A percentile compares a stretch with the other conserved stretches of the same genome.
Conservation (phyloP, 2,113 vertebrate genomes). For the Hemiscyllium ocellatum region DNA sequence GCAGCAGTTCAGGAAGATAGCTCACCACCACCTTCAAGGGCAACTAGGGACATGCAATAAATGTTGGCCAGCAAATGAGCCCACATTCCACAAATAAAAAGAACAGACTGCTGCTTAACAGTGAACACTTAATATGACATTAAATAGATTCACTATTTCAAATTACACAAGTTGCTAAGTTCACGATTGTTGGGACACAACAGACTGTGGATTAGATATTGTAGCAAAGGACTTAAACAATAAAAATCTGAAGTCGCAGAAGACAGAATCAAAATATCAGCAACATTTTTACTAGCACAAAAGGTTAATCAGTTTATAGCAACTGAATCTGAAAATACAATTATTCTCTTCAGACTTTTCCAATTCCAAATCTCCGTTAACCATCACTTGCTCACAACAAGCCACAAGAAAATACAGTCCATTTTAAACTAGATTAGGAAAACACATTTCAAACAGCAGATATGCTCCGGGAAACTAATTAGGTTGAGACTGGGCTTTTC, state of each 20-base stretch:
- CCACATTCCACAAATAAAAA: too few species aligned
- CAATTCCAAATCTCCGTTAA: not conserved
- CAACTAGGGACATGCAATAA: too few species aligned
- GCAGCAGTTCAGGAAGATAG: too few species aligned
- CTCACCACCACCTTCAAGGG: too few species aligned
- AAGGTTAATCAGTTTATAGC: not conserved
- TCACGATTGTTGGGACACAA: not conserved
- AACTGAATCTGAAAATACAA: not conserved
- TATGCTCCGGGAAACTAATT: not conserved
- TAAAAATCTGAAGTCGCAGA: not conserved
- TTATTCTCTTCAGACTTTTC: too few species aligned
- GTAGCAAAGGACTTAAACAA: not conserved
- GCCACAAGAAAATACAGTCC: not conserved
- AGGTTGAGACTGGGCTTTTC: not conserved
- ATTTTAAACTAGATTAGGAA: not conserved
- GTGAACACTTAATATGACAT: not conserved
- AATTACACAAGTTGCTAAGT: not conserved
- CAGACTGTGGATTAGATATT: not conserved
- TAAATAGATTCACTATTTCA: not conserved
- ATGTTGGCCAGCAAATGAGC: too few species aligned
- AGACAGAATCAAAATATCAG: not conserved
- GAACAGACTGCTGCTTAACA: not conserved
- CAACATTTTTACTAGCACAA: not conserved
- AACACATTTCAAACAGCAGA: not conserved
- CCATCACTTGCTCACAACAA: not conserved